Base-by-base conservation (phyloP, 2,113 vertebrate genomes). In the Corythaixoides concolor region DNA sequence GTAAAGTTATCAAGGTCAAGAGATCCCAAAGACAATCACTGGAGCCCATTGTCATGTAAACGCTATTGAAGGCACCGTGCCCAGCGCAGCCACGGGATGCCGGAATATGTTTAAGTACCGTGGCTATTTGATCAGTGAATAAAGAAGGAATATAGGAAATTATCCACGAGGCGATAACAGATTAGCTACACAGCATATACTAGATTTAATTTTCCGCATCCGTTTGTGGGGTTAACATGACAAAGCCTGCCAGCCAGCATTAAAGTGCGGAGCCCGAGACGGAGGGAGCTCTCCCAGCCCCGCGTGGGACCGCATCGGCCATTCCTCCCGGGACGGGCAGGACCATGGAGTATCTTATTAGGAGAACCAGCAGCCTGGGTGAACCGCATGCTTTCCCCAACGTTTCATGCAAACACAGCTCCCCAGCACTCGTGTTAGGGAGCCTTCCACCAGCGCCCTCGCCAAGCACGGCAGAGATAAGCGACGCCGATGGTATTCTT, bases 1-100 rank as follows among this genome's bases (percentile, higher is more conserved):
- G 52, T 39, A 35, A 43, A 86, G 63, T 49, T 88, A 80, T 12
- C 70, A 93, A 97, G 88, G 96, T 68, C 77, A 92, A 77, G 39
- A 79, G 76, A 90, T 13, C 11, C 47, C n/a, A 41, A 89, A 67
- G 17, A 56, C 15, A 9, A 79, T 5, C n/a, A 12, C 41, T 50
- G 59, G 79, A 81, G 64, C 91, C 63, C 88, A 73, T 12, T 94
- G 93, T 90, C 85, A 72, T 16, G 43, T 58, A 33, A 68, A 74
- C 14, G 28, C 74, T 68, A 30, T 9, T 45, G 76, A 39, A 67
- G 37, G 69, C 47, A 91, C 74, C 28, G 3, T 4, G 66, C 39
- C 70, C 76, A 47, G 39, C 0, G 6, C 32, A 37, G 89, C 60
- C 60, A 52, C 0, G 11, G 49, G 72, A 50, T 35, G 58, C 55